Percentiles rank a stretch among this genome's conserved stretches.
Evolutionary conservation across 2,888 invertebrate species (phyloP).

Genomic region (Tineola bisselliella): DNA sequence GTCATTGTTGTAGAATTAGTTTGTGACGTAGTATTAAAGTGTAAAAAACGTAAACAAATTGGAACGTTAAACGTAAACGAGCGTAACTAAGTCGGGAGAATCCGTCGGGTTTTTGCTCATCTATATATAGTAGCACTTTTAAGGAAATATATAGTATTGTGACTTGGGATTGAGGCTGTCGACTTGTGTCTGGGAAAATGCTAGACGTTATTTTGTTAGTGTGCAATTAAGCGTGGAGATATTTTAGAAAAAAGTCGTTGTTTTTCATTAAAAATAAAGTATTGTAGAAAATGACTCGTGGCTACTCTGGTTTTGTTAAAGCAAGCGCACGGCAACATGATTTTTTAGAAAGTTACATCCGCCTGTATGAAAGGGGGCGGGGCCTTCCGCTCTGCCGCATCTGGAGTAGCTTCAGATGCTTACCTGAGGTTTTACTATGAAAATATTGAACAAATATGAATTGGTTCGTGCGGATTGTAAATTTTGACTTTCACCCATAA

Average conservation of each 20-base stretch:
- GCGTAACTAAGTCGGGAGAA: slow-evolving; percentile 37
- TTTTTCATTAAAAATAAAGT: background rate
- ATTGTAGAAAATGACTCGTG: background rate
- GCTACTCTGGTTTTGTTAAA: background rate
- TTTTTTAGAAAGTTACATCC: slow-evolving; percentile 66
- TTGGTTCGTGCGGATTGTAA: too few relatives aligned
- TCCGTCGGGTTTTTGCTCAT: slow-evolving; percentile 42
- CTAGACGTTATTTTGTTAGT: background rate
- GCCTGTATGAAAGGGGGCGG: slow-evolving; percentile 43
- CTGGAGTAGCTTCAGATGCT: slow-evolving; percentile 29
- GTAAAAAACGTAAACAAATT: slow-evolving; percentile 44
- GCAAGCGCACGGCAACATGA: slow-evolving; percentile 37
- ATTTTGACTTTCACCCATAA: too few relatives aligned
- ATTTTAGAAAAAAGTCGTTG: too few relatives aligned
- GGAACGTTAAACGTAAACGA: slow-evolving; percentile 28
- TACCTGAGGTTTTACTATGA: slow-evolving; percentile 30
- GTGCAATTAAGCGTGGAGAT: too few relatives aligned
- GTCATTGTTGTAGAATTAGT: background rate
- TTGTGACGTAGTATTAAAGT: background rate
- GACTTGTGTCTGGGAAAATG: background rate
- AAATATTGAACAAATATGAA: background rate
- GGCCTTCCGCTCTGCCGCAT: slow-evolving; percentile 38
- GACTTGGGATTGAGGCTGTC: background rate
- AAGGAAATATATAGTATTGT: background rate
- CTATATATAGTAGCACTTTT: background rate